phyloP scores from a whole-genome alignment of 2,797 vertebrate species.

The Artibeus lituratus region DNA sequence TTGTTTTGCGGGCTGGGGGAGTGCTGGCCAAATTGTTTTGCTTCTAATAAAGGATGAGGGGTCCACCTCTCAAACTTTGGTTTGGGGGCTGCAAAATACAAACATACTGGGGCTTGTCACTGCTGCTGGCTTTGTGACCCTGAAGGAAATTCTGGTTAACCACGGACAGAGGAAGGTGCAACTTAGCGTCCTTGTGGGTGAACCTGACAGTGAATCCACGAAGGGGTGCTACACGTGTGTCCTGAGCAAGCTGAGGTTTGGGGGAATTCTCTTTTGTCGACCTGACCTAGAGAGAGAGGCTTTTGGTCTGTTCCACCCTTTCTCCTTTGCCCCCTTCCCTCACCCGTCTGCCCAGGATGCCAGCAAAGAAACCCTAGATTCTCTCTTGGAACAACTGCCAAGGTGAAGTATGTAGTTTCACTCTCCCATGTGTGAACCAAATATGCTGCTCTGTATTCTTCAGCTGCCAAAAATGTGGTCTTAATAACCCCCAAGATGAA shows the following conservation, averaged over 20 bases:
- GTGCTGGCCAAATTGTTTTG: background rate
- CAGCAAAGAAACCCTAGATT: background rate
- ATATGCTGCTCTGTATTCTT: background rate
- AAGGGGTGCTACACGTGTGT: background rate
- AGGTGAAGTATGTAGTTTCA: background rate
- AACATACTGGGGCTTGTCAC: background rate
- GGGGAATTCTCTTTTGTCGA: background rate
- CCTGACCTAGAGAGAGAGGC: background rate
- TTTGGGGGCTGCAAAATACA: background rate
- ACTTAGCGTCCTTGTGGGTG: background rate
- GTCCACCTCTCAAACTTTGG: background rate
- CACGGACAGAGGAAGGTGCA: background rate
- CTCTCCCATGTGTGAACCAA: background rate
- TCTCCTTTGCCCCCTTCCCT: rapidly evolving
- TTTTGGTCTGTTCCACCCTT: background rate
- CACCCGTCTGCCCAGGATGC: background rate
- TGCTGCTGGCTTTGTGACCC: background rate
- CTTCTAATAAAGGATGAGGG: background rate
- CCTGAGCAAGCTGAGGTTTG: background rate
- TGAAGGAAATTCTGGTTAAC: background rate
- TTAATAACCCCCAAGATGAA: background rate
- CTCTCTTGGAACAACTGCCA: background rate
- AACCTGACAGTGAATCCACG: background rate
- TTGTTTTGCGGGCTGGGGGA: background rate
- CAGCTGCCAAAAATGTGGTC: background rate